Conservation (phyloP, 2,888 invertebrate species). For the Drosophila algonquin region DNA sequence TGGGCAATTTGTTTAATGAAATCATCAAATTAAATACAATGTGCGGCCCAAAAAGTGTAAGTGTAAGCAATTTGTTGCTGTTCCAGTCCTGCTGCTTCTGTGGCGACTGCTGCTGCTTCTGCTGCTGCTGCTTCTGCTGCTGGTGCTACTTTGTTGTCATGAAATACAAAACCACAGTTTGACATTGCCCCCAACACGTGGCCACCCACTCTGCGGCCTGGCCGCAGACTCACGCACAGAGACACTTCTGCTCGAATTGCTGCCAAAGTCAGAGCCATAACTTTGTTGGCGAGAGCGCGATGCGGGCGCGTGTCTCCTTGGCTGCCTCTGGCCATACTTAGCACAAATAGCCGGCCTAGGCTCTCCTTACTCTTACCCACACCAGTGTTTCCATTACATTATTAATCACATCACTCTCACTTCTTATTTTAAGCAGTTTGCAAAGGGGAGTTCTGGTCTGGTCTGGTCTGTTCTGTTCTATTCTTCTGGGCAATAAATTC, state of each 20-base stretch:
- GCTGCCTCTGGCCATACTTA: constrained; percentile 22
- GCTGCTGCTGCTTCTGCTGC: constrained; percentile 15
- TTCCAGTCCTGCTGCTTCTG: constrained; percentile 11
- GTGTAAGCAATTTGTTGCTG: constrained; percentile 54
- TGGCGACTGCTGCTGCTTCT: constrained; percentile 15
- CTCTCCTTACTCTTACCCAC: not conserved
- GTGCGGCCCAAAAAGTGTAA: constrained; percentile 64
- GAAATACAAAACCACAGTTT: constrained; percentile 66
- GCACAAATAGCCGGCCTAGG: constrained; percentile 18
- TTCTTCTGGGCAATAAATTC: constrained; percentile 49
- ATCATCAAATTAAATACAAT: constrained; percentile 75
- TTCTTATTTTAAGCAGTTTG: constrained; percentile 63
- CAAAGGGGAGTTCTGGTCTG: not conserved
- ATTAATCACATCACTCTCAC: constrained; percentile 68
- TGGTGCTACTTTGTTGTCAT: constrained; percentile 43
- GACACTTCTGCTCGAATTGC: constrained; percentile 22
- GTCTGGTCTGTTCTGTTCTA: not conserved
- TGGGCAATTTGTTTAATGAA: constrained; percentile 71
- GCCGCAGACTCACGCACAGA: constrained; percentile 1
- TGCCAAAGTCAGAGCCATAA: constrained; percentile 42
- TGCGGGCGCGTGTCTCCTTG: constrained; percentile 32
- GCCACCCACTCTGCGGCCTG: constrained; percentile 4
- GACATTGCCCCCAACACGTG: constrained; percentile 45
- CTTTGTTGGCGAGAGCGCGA: constrained; percentile 34
- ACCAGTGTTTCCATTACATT: constrained; percentile 52